Base-by-base conservation (phyloP, 2,888 invertebrate species). In the Teinopalpus imperialis region DNA sequence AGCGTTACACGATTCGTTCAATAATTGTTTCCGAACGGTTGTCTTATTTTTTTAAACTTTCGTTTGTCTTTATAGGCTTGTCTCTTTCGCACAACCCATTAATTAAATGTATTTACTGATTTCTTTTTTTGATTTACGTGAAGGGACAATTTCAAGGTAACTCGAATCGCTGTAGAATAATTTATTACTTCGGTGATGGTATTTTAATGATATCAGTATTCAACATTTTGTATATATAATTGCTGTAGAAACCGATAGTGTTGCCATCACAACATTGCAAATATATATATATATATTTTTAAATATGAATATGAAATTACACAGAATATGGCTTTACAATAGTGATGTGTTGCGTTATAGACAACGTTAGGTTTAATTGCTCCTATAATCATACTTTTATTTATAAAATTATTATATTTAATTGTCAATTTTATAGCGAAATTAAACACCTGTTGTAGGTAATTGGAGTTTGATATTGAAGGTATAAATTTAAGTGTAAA, bases 141-240 rank as follows among this genome's bases (percentile, higher is more conserved):
- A 16, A 29, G 21, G 13, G 23, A 8, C 26, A 27, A 27, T 27
- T 35, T 23, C 1, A 21, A 30, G 7, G 21, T 29, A 35, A 14
- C 32, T 34, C 32, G 32, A 42, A 42, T 34, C 20, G 40, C 30
- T 40, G 20, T 30, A 12, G 9, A n/a, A 14, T 26, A 8, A 16
- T 39, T 16, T 21, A 21, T 29, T 30, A 10, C 4, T 24, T 3
- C 5, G 30, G 40, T 30, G 39, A 21, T 21, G 30, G 30, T 30
- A 21, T 21, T 20, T 18, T 10, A 9, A 14, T 27, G n/a, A n/a
- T 20, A 5, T 14, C n/a, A 39, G 18, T 16, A 27, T 23, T 30
- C 3, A 21, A 30, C 31, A 31, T 13, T n/a, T 39, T 40, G 14
- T 40, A 18, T 30, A 40, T 40, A 20, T 40, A 30, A 30, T 41